Evolutionary conservation across 2,888 invertebrate species (phyloP).

Genomic region (Orthosia gracilis): DNA sequence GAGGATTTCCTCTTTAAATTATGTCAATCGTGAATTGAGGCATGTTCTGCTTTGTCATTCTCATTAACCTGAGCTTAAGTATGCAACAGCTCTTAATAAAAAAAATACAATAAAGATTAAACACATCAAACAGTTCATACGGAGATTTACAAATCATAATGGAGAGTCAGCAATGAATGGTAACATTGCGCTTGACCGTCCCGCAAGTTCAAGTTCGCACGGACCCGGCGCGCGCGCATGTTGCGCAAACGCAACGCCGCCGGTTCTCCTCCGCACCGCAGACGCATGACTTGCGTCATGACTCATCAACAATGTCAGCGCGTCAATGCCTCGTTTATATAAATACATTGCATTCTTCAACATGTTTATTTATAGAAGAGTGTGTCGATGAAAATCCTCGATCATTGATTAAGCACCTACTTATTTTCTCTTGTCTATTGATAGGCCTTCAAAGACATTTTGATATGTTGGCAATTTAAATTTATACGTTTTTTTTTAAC

Average conservation of each 20-base stretch:
- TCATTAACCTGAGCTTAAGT: neutral
- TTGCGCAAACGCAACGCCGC: slow-evolving; percentile 76
- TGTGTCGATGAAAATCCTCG: slow-evolving; percentile 75
- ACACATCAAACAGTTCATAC: slow-evolving; percentile 6
- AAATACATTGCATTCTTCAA: slow-evolving; percentile 78
- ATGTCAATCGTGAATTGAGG: slow-evolving; percentile 45
- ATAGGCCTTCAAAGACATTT: slow-evolving; percentile 63
- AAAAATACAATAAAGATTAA: slow-evolving; percentile 7
- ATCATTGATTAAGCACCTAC: slow-evolving; percentile 78
- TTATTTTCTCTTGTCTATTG: slow-evolving; percentile 69
- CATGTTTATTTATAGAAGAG: slow-evolving; percentile 82
- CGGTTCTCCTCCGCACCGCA: slow-evolving; percentile 68
- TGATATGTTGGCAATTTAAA: slow-evolving; percentile 30
- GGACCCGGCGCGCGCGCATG: slow-evolving; percentile 68
- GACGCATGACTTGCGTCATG: slow-evolving; percentile 78
- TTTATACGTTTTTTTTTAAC: slow-evolving; percentile 14
- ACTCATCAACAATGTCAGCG: slow-evolving; percentile 85
- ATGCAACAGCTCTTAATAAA: neutral
- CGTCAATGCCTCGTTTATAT: slow-evolving; percentile 84
- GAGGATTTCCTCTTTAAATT: slow-evolving; percentile 67
- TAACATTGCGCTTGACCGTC: slow-evolving; percentile 84
- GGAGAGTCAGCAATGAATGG: slow-evolving; percentile 51
- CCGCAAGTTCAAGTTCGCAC: slow-evolving; percentile 84
- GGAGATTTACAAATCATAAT: slow-evolving; percentile 40
- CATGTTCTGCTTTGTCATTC: slow-evolving; percentile 6